A percentile compares a stretch with the other conserved stretches of the same genome.
These are phyloP conservation scores for Poecilobothrus nobilitatus DNA, from an alignment of 2,888 invertebrate genomes.

Conservation along the genomic window DNA sequence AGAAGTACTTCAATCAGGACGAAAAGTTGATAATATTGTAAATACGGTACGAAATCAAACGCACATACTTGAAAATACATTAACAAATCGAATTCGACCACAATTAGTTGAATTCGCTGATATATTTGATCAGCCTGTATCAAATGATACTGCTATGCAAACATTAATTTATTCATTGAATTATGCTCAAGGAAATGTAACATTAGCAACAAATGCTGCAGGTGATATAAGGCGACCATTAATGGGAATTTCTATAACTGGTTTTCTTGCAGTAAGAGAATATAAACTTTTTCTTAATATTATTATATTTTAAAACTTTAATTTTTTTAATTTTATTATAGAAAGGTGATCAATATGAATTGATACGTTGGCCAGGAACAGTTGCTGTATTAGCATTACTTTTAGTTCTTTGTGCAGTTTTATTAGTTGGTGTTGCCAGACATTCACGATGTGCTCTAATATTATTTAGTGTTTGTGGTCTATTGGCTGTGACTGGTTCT, in stretches of 20 bases:
- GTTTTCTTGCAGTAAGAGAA: slow-evolving; percentile 45
- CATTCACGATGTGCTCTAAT: slow-evolving; percentile 85
- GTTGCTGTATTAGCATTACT: slow-evolving; percentile 80
- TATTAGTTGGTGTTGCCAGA: slow-evolving; percentile 80
- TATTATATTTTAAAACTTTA: not conserved
- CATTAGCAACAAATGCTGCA: slow-evolving; percentile 65
- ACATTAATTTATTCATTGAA: slow-evolving; percentile 61
- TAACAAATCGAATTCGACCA: slow-evolving; percentile 60
- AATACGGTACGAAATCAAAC: slow-evolving; percentile 76
- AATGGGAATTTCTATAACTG: slow-evolving; percentile 60
- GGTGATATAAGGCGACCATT: slow-evolving; percentile 66
- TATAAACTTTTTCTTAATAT: not conserved
- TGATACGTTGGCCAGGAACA: slow-evolving; percentile 78
- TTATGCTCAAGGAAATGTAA: slow-evolving; percentile 64
- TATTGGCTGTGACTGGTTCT: slow-evolving; percentile 77
- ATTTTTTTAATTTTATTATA: slow-evolving; percentile 33
- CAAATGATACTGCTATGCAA: slow-evolving; percentile 67
- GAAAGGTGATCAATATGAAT: slow-evolving; percentile 66
- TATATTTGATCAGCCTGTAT: slow-evolving; percentile 66
- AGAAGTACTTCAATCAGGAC: slow-evolving; percentile 69
- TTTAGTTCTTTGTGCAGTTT: slow-evolving; percentile 77
- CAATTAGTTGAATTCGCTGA: slow-evolving; percentile 65
- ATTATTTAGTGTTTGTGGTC: slow-evolving; percentile 77
- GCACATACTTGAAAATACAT: slow-evolving; percentile 63
- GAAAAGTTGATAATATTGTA: slow-evolving; percentile 71